Conservation (phyloP, 2,797 vertebrate species). For the Hoplostethus atlanticus region DNA sequence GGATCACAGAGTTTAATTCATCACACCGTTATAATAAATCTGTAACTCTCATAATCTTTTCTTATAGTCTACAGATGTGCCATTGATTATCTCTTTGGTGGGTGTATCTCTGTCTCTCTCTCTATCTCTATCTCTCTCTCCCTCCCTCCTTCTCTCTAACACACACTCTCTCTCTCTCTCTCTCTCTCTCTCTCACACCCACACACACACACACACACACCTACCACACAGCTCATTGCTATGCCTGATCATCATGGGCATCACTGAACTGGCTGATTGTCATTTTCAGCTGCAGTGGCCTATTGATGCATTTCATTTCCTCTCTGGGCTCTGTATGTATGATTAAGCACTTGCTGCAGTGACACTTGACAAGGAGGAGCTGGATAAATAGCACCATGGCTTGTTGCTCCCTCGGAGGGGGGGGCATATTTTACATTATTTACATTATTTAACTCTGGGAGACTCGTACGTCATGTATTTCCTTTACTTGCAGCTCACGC, state of each 20-base stretch:
- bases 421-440: constrained; percentile 63
- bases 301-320: constrained; percentile 75
- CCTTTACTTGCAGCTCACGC: constrained; percentile 34
- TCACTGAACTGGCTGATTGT: constrained; percentile 80
- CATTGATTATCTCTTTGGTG: neutral
- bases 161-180: constrained; percentile 26
- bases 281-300: constrained; percentile 78
- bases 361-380: constrained; percentile 74
- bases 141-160: constrained; percentile 1
- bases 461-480: constrained; percentile 55
- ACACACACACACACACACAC: too few relatives aligned
- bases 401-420: constrained; percentile 36
- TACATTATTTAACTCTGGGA: constrained; percentile 71
- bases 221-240: constrained; percentile 73
- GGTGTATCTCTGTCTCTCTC: neutral
- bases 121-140: constrained; percentile 7
- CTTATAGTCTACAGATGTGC: constrained; percentile 36
- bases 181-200: constrained; percentile 43
- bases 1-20: constrained; percentile 32
- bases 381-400: constrained; percentile 67
- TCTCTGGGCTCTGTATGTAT: constrained; percentile 62
- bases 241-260: constrained; percentile 78
- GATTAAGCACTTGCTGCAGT: constrained; percentile 77
- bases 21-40: constrained; percentile 38
- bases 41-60: constrained; percentile 34